Conservation (phyloP, 2,113 vertebrate species). For the Opisthocomus hoazin region DNA sequence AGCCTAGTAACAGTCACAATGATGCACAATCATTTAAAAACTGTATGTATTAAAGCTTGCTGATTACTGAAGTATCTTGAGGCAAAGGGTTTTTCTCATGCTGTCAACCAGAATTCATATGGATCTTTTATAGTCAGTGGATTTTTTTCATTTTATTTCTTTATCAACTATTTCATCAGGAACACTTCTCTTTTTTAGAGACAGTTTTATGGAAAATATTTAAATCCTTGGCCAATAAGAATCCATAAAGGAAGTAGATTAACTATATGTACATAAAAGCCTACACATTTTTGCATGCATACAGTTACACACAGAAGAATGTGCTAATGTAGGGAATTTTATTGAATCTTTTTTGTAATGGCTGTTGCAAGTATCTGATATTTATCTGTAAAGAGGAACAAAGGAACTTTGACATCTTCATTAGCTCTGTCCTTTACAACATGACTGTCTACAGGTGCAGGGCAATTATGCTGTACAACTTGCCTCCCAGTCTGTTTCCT, state of each 20-base stretch:
- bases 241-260: background rate
- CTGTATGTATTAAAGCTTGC: background rate
- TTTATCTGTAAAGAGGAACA: background rate
- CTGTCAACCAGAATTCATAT: background rate
- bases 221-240: background rate
- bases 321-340: background rate
- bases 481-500: background rate
- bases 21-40: background rate
- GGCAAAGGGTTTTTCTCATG: background rate
- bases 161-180: background rate
- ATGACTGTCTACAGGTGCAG: background rate
- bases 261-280: background rate
- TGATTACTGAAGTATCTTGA: background rate
- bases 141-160: background rate
- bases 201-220: background rate
- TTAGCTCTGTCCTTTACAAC: background rate
- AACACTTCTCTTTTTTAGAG: accelerated
- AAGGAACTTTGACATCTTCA: background rate
- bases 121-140: background rate
- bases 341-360: background rate
- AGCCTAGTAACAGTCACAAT: background rate
- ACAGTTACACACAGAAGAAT: background rate
- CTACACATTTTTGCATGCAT: background rate
- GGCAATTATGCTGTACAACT: background rate
- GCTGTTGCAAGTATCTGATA: background rate